phyloP scores from a whole-genome alignment of 35 echinoderm and acorn worm species.

The Hemicentrotus pulcherrimus region DNA sequence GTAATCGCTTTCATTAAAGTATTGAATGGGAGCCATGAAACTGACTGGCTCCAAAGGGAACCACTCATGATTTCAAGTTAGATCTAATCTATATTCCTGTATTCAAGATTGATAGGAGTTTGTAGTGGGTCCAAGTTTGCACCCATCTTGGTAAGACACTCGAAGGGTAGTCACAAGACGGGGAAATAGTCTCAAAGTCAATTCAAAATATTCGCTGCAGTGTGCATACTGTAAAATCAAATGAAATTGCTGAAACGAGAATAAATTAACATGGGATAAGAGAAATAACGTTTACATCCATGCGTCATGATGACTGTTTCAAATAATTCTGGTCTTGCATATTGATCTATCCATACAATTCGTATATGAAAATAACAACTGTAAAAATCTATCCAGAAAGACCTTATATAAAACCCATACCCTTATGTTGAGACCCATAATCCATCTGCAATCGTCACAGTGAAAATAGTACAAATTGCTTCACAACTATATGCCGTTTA shows the following conservation, averaged over 20 bases:
- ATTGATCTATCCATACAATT: too few relatives aligned
- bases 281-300: too few relatives aligned
- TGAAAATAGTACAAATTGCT: neutral
- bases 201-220: neutral
- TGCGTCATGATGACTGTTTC: too few relatives aligned
- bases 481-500: neutral
- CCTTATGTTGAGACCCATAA: too few relatives aligned
- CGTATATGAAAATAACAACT: too few relatives aligned
- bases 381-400: too few relatives aligned
- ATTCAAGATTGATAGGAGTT: neutral
- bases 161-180: neutral
- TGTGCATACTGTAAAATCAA: neutral
- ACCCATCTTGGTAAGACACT: neutral
- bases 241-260: too few relatives aligned
- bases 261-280: too few relatives aligned
- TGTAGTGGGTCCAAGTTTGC: neutral
- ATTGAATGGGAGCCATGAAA: neutral
- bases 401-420: too few relatives aligned
- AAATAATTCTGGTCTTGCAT: too few relatives aligned
- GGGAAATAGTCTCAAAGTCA: neutral
- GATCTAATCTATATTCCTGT: neutral
- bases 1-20: neutral
- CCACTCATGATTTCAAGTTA: neutral
- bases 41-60: neutral
- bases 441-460: neutral